Percentiles rank a stretch among this genome's conserved stretches.
Evolutionary conservation across 2,113 vertebrate genomes (phyloP).

Genomic region (Gallinago media): DNA sequence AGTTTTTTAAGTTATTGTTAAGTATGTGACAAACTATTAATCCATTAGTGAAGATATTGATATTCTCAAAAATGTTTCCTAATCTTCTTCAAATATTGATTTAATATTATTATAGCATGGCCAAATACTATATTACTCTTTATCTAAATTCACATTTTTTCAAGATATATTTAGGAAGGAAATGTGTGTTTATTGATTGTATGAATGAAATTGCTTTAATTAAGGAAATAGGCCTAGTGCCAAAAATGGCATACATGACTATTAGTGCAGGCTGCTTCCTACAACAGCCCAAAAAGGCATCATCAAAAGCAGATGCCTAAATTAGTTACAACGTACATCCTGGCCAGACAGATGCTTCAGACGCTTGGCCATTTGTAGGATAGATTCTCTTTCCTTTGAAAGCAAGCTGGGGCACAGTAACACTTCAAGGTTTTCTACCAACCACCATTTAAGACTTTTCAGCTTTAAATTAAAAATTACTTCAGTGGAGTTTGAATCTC

Average conservation of each 20-base stretch:
- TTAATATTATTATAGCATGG: constrained; percentile 39
- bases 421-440: not conserved
- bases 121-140: constrained; percentile 50
- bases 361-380: not conserved
- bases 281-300: constrained; percentile 38
- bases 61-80: constrained; percentile 33
- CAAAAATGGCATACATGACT: constrained; percentile 54
- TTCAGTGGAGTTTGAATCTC: not conserved
- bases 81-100: constrained; percentile 56
- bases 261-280: constrained; percentile 54
- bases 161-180: constrained; percentile 65
- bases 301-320: constrained; percentile 66
- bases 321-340: constrained; percentile 27
- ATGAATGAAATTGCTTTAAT: constrained; percentile 62
- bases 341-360: constrained; percentile 49
- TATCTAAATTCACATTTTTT: constrained; percentile 56
- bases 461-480: not conserved
- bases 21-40: constrained; percentile 35
- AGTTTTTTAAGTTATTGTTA: not conserved
- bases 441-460: not conserved
- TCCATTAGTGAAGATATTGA: constrained; percentile 24
- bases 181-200: constrained; percentile 73
- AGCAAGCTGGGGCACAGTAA: not conserved
- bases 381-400: constrained; percentile 27
- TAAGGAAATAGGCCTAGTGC: constrained; percentile 58